A percentile compares a stretch with the other conserved stretches of the same genome.
Conservation (phyloP, 1,140 invertebrate genomes). For the Chrysomallon squamiferum region DNA sequence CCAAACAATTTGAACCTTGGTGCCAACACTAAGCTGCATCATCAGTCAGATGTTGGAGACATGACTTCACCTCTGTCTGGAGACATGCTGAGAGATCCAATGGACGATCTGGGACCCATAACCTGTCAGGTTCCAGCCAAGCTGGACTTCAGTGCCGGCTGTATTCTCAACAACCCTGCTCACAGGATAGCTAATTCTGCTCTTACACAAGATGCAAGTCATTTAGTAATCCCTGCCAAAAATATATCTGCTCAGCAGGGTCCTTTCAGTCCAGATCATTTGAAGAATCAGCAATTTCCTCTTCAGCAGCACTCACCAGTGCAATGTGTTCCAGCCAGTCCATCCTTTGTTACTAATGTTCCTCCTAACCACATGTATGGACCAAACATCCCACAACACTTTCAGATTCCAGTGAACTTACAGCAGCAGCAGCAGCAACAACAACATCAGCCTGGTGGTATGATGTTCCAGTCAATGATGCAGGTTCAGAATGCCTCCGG, state of each 20-base stretch:
- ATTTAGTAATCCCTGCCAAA: neutral
- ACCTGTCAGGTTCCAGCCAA: conserved; percentile 21
- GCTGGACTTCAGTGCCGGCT: conserved; percentile 21
- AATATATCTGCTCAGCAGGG: neutral
- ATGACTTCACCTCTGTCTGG: neutral
- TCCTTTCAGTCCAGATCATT: conserved; percentile 5
- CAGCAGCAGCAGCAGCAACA: conserved; percentile 11
- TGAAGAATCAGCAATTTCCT: conserved; percentile 13
- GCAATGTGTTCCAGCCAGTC: conserved; percentile 3
- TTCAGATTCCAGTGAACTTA: conserved; percentile 9
- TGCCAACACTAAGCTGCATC: neutral
- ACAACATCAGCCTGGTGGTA: conserved; percentile 1
- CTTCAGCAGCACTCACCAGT: conserved; percentile 9
- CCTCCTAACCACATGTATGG: conserved; percentile 7
- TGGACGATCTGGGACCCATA: conserved; percentile 22
- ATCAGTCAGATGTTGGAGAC: neutral
- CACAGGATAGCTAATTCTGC: neutral
- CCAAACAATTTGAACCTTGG: neutral
- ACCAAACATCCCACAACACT: conserved; percentile 7
- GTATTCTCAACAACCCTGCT: neutral
- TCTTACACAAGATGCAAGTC: neutral
- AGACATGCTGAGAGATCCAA: conserved; percentile 7
- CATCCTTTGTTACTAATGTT: neutral
- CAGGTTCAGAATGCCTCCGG: conserved; percentile 9
- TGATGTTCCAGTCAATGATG: conserved; percentile 13